A percentile compares a stretch with the other conserved stretches of the same genome.
Conservation (phyloP, 2,888 invertebrate genomes). For the Dorcus hopei region DNA sequence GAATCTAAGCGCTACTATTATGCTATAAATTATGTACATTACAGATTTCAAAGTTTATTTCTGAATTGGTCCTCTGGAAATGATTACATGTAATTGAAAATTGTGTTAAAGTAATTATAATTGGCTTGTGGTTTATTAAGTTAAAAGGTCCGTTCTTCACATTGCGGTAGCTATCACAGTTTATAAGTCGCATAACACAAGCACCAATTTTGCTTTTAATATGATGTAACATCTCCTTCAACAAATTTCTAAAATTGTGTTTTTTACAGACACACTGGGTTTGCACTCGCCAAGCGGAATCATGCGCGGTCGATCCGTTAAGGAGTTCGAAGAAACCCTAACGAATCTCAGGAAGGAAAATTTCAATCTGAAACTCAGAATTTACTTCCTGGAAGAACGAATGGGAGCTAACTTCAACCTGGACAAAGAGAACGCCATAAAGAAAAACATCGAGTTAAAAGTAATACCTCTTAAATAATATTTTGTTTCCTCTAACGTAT, state of each 20-base stretch:
- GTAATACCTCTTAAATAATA: slow-evolving; percentile 41
- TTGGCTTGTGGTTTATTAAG: too few species aligned
- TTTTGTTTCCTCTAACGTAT: neutral
- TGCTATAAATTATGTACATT: too few species aligned
- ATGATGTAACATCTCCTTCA: neutral
- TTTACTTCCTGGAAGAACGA: slow-evolving; percentile 87
- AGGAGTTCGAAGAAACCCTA: slow-evolving; percentile 87
- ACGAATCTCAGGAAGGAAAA: slow-evolving; percentile 83
- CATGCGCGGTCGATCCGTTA: slow-evolving; percentile 64
- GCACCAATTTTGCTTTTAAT: neutral
- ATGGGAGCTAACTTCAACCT: slow-evolving; percentile 63
- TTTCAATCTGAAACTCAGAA: slow-evolving; percentile 84
- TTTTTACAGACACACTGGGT: slow-evolving; percentile 38
- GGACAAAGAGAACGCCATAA: slow-evolving; percentile 65
- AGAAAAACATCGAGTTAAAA: slow-evolving; percentile 66
- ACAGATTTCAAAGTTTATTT: too few species aligned
- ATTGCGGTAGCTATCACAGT: too few species aligned
- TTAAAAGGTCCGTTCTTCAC: too few species aligned
- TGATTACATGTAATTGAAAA: too few species aligned
- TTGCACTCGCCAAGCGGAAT: slow-evolving; percentile 36
- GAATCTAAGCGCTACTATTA: too few species aligned
- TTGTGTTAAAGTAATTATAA: too few species aligned
- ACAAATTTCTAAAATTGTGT: neutral
- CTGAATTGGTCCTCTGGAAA: too few species aligned
- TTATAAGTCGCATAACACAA: too few species aligned